Percentiles rank a stretch among this genome's conserved stretches.
Evolutionary conservation across 1,140 invertebrate species (phyloP).

Genomic region (Hycleus phaleratus): DNA sequence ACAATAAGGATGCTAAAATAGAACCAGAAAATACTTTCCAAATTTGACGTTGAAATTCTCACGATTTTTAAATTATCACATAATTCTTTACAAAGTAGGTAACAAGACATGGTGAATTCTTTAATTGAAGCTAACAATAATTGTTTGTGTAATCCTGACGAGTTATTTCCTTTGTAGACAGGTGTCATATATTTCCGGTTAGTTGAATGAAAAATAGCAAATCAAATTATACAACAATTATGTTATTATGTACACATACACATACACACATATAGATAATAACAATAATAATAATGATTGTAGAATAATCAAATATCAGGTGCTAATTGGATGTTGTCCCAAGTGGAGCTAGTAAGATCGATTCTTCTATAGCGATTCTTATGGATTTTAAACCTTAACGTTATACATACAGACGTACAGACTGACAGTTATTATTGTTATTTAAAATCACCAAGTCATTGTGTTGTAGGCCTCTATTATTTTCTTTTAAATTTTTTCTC

Average conservation of each 20-base stretch:
- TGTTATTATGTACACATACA: slow-evolving; percentile 17
- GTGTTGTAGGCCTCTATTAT: slow-evolving; percentile 2
- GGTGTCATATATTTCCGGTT: slow-evolving; percentile 30
- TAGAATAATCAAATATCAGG: slow-evolving; percentile 22
- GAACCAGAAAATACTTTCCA: too few relatives aligned
- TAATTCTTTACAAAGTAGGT: too few relatives aligned
- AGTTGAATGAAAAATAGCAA: slow-evolving; percentile 25
- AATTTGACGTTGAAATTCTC: too few relatives aligned
- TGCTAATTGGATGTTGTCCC: slow-evolving; percentile 24
- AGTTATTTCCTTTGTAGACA: slow-evolving; percentile 16
- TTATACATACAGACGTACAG: background rate
- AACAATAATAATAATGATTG: too few relatives aligned
- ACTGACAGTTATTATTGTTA: slow-evolving; percentile 23
- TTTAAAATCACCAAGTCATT: slow-evolving; percentile 23
- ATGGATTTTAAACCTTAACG: slow-evolving; percentile 12
- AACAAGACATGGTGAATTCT: too few relatives aligned
- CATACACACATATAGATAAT: background rate
- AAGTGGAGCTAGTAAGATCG: slow-evolving; percentile 13
- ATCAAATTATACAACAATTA: slow-evolving; percentile 28
- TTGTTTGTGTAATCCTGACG: slow-evolving; percentile 5
- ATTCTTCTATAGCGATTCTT: slow-evolving; percentile 11
- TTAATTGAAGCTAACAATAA: slow-evolving; percentile 17
- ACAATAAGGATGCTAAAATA: too few relatives aligned
- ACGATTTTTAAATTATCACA: too few relatives aligned
- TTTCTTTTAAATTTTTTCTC: slow-evolving; percentile 1